Evolutionary conservation across 64 coral and sea anemone genomes (phyloP), one percentile per base, ranked within the genome.

Genomic region (Acropora yongei): DNA sequence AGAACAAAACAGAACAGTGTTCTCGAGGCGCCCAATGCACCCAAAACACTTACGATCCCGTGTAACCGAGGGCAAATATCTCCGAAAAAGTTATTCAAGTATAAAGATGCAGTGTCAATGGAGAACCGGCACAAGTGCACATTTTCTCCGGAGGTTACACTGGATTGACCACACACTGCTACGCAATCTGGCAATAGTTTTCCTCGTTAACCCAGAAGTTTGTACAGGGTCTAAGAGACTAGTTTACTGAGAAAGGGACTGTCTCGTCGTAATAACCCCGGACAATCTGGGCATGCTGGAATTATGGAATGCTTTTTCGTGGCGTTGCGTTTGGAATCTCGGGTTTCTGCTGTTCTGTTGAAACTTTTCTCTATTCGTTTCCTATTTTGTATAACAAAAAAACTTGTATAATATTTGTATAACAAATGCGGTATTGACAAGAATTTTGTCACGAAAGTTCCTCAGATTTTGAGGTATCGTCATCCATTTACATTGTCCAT

Each of bases 291-390:
- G 30, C 30, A 30, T 30, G 30, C 30, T 30, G 66, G 66, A 69
- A 69, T 69, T 16, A 69, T 69, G 51, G n/a, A 69, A 13, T 69
- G n/a, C 66, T 69, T 8, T 69, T 69, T 69, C 66, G 66, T 16
- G 66, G 66, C 66, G 66, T 69, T 69, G 66, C 66, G 66, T 69
- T 69, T 69, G 66, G 66, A 69, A 69, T 69, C 66, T 69, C 66
- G 66, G 66, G 66, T 69, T 69, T 69, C 66, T 69, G 66, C n/a
- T 69, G 66, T 69, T 69, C 66, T 30, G 0, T 30, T 30, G 30
- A 30, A 30, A 30, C 30, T 30, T 30, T 30, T 30, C 30, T 30
- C 30, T 30, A 30, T 30, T 30, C 66, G n/a, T 63, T 63, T 63
- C 58, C 58, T 63, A 63, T 55, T 55, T 55, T 55, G 51, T 9